Percentiles rank a stretch among this genome's conserved stretches.
Conservation (phyloP, 2,888 invertebrate genomes). For the Ornithoptera priamus region DNA sequence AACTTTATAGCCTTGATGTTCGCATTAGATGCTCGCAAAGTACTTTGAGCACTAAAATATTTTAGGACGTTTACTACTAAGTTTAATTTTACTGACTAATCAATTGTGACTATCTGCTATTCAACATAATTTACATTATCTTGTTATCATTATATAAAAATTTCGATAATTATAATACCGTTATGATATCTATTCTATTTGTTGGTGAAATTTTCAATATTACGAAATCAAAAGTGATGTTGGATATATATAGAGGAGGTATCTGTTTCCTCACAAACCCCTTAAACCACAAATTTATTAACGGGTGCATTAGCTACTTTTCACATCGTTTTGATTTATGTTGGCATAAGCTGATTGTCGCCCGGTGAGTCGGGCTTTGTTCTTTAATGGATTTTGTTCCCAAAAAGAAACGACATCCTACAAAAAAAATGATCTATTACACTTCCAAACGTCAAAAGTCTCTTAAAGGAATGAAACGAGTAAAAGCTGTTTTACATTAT, state of each 20-base stretch:
- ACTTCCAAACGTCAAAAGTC: background rate
- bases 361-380: slow-evolving; percentile 1
- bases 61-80: background rate
- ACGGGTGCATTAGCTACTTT: background rate
- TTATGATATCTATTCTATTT: too few relatives aligned
- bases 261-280: background rate
- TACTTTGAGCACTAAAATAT: background rate
- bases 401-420: background rate
- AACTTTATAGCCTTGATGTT: slow-evolving; percentile 14
- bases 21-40: slow-evolving; percentile 3
- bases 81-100: too few relatives aligned
- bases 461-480: background rate
- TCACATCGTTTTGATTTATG: background rate
- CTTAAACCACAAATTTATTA: background rate
- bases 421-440: slow-evolving; percentile 4
- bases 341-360: background rate
- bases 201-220: too few relatives aligned
- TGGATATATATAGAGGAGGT: background rate
- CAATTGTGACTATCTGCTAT: too few relatives aligned
- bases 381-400: slow-evolving; percentile 6
- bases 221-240: too few relatives aligned
- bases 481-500: background rate
- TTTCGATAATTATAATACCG: too few relatives aligned
- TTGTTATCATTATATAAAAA: too few relatives aligned
- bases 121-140: too few relatives aligned